Evolutionary conservation across 2,888 invertebrate species (phyloP), one percentile per base, ranked within the genome.

Genomic region (Bombylius major): DNA sequence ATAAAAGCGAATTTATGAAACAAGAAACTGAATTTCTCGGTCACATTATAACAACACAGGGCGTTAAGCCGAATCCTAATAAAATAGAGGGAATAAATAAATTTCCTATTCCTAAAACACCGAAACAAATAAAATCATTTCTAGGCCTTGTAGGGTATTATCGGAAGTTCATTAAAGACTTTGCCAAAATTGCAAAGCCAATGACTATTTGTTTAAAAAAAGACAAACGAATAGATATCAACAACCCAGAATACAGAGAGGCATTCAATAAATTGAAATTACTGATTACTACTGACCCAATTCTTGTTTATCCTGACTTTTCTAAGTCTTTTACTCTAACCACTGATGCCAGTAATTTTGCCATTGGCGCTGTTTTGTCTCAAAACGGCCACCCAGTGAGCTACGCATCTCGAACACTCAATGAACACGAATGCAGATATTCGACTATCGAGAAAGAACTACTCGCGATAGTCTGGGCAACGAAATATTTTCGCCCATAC

Each of bases 41-140:
- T 12, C 53, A 53, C 42, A 42, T 53, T 11, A 14, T 23, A 14
- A 53, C 47, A 14, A 53, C 48, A 9, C 8, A 44, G 12, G 53
- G 48, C 6, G 32, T 53, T 5, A 52, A 52, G 13, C 45, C 52
- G 6, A 52, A 52, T 8, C 53, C 52, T 5, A 33, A 51, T 39
- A 61, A 60, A 42, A 53, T 58, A 11, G 31, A 52, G 42, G 59
- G 58, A n/a, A 57, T 60, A 4, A 36, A 53, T 23, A 57, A 61
- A 9, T 60, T 56, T 31, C 60, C 55, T 39, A 47, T 56, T n/a
- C 59, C 58, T 3, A 58, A 55, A 47, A 61, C 50, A 4, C 34
- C 36, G 4, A 61, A 54, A 42, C 53, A 61, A 53, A 52, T 61
- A 9, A 57, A 61, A 50, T 39, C 47, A 5, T 60, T 59, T 47